phyloP scores from a whole-genome alignment of 2,888 invertebrate genomes.

The Phyto melanocephala region DNA sequence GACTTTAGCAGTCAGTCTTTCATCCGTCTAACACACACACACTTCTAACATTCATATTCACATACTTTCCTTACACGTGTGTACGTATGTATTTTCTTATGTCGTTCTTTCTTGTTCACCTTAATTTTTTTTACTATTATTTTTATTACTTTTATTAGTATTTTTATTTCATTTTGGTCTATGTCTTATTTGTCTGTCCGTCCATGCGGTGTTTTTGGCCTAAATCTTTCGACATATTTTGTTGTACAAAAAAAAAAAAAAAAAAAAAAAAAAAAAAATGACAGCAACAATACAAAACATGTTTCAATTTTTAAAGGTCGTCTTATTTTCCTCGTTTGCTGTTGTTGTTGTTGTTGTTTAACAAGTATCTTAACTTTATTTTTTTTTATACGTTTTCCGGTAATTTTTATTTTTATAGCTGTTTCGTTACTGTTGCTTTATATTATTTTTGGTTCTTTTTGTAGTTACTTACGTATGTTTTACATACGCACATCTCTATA shows the following conservation, averaged over 20 bases:
- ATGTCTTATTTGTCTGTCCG: conserved; percentile 20
- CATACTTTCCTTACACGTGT: too few species aligned
- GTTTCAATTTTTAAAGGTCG: conserved; percentile 50
- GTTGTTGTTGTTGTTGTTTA: conserved; percentile 28
- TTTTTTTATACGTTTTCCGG: conserved; percentile 42
- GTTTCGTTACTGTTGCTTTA: neutral
- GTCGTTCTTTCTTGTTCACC: conserved; percentile 31
- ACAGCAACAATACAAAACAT: conserved; percentile 17
- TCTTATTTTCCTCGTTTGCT: conserved; percentile 27
- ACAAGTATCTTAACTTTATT: conserved; percentile 48
- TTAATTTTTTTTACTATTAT: conserved; percentile 19
- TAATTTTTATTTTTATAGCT: conserved; percentile 28
- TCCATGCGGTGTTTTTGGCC: conserved; percentile 60
- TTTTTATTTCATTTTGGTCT: conserved; percentile 29
- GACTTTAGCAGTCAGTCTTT: neutral
- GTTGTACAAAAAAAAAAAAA: too few species aligned
- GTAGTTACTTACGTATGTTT: neutral
- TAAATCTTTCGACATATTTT: conserved; percentile 25
- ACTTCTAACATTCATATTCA: conserved; percentile 8
- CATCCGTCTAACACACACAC: neutral
- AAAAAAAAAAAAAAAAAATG: neutral
- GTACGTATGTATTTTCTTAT: neutral
- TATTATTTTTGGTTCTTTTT: neutral
- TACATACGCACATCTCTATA: conserved; percentile 13
- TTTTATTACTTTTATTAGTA: conserved; percentile 40